These are phyloP conservation scores for Drosophila sproati DNA, from an alignment of 1,140 invertebrate species.

Conservation along the genomic window DNA sequence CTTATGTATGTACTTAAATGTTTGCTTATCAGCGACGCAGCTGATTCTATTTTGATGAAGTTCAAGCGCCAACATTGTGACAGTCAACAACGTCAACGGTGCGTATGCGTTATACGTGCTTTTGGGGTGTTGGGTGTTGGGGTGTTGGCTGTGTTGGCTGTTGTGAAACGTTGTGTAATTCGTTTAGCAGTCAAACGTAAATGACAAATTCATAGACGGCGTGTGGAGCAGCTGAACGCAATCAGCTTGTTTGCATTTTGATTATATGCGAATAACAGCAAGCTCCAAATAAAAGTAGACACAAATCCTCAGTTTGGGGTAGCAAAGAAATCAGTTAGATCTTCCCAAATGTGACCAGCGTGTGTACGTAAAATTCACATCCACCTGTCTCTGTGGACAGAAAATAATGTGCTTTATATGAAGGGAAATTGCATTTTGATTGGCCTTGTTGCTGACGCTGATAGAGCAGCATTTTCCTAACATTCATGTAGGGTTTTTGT, in stretches of 20 bases:
- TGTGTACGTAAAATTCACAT: slow-evolving; percentile 19
- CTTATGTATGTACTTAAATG: slow-evolving; percentile 43
- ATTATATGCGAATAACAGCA: slow-evolving; percentile 56
- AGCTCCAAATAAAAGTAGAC: background rate
- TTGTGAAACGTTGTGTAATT: slow-evolving; percentile 24
- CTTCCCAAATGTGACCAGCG: slow-evolving; percentile 15
- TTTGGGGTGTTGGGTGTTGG: background rate
- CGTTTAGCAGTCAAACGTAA: slow-evolving; percentile 50
- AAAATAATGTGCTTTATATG: slow-evolving; percentile 62
- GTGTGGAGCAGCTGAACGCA: slow-evolving; percentile 29
- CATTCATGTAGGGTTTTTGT: background rate
- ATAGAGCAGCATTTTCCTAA: slow-evolving; percentile 57
- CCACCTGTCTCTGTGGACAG: slow-evolving; percentile 30
- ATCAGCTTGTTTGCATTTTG: slow-evolving; percentile 77
- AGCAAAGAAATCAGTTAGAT: slow-evolving; percentile 24
- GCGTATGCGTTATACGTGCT: slow-evolving; percentile 61
- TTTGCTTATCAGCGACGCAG: slow-evolving; percentile 68
- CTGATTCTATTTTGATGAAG: slow-evolving; percentile 79
- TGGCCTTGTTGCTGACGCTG: slow-evolving; percentile 66
- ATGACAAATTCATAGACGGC: slow-evolving; percentile 80
- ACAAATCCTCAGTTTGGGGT: background rate
- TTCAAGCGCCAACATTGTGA: slow-evolving; percentile 44
- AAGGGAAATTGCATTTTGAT: slow-evolving; percentile 79
- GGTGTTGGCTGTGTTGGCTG: background rate
- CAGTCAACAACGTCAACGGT: slow-evolving; percentile 41